A percentile compares a stretch with the other conserved stretches of the same genome.
These are phyloP conservation scores for Macrochelys suwanniensis DNA, from an alignment of 2,797 vertebrate genomes.

Conservation along the genomic window DNA sequence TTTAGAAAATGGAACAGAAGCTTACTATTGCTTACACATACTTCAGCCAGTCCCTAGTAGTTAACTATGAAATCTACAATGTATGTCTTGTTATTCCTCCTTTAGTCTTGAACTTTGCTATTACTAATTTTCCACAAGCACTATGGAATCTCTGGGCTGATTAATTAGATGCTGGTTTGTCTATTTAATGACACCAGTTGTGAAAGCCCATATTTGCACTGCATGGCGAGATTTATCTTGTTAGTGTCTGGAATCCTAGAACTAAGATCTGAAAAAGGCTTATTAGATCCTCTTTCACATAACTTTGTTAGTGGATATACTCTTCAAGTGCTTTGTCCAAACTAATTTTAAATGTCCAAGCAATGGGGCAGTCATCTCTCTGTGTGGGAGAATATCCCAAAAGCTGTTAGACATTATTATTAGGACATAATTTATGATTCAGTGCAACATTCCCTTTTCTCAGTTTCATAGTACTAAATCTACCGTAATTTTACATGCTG, in stretches of 20 bases:
- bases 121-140: conserved; percentile 48
- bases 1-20: background rate
- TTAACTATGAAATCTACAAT: conserved; percentile 60
- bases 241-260: conserved; percentile 53
- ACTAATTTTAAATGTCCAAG: conserved; percentile 11
- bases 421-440: background rate
- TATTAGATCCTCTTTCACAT: background rate
- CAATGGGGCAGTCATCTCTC: background rate
- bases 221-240: conserved; percentile 38
- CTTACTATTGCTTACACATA: conserved; percentile 11
- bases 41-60: conserved; percentile 55
- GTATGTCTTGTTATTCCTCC: conserved; percentile 26
- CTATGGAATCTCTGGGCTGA: conserved; percentile 28
- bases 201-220: conserved; percentile 42
- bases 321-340: background rate
- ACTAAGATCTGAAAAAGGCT: background rate
- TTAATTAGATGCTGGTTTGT: conserved; percentile 57
- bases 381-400: conserved; percentile 2
- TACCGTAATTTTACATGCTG: background rate
- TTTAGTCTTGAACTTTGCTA: conserved; percentile 29
- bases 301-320: too few species aligned
- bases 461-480: background rate
- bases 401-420: background rate
- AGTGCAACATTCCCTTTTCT: background rate
- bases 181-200: conserved; percentile 61